A percentile compares a stretch with the other conserved stretches of the same genome.
Conservation (phyloP, 2,113 vertebrate genomes). For the Nothoprocta perdicaria region DNA sequence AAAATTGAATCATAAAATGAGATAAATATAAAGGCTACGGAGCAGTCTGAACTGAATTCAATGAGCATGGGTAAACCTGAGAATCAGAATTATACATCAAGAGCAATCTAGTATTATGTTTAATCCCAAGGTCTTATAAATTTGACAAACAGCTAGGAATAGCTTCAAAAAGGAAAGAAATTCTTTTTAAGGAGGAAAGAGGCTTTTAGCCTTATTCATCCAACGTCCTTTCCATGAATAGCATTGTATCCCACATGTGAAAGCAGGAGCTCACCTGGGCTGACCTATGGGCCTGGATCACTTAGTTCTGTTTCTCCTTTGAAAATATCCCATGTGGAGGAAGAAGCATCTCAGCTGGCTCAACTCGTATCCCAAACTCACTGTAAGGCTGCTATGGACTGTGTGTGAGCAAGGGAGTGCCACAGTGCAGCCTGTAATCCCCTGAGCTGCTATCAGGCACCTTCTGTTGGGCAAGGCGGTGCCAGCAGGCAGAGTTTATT, state of each 20-base stretch:
- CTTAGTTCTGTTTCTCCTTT: neutral
- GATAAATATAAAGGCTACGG: conserved; percentile 47
- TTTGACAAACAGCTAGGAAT: neutral
- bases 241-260: neutral
- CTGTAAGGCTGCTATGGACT: neutral
- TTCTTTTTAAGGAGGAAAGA: neutral
- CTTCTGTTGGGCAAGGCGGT: neutral
- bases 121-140: conserved; percentile 16
- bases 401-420: neutral
- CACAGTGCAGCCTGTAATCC: neutral
- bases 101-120: conserved; percentile 19
- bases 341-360: neutral
- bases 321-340: neutral
- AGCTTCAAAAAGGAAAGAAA: neutral
- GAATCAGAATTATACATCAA: conserved; percentile 56
- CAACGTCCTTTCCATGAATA: neutral
- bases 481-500: neutral
- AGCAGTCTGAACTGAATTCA: conserved; percentile 4
- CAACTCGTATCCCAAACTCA: too few relatives aligned
- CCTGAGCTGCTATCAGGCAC: neutral
- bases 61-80: neutral
- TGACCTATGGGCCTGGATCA: neutral
- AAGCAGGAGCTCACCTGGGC: neutral
- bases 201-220: neutral
- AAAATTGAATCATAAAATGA: conserved; percentile 44